Percentiles rank a stretch among this genome's conserved stretches.
These are phyloP conservation scores for Xerus rutilus DNA, from an alignment of 2,797 vertebrate species.

Conservation along the genomic window DNA sequence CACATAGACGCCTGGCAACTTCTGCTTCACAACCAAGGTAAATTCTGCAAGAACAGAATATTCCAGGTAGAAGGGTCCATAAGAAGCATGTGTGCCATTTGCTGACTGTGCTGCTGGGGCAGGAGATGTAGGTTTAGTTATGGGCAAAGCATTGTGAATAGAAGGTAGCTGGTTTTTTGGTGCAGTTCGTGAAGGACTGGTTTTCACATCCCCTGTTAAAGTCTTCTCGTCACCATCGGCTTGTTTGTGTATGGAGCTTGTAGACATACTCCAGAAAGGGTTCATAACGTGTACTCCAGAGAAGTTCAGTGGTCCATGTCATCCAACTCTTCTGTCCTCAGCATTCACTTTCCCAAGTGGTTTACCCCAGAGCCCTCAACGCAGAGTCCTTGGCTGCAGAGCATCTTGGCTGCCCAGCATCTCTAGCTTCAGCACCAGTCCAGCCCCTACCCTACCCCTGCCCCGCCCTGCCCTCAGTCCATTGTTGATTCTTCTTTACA, in stretches of 20 bases:
- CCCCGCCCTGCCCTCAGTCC: no score
- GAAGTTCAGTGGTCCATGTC: constrained; percentile 80
- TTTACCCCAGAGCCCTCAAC: neutral
- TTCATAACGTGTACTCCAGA: constrained; percentile 93
- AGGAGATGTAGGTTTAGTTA: constrained; percentile 94
- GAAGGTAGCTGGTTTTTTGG: constrained; percentile 94
- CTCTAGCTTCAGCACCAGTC: constrained; percentile 11
- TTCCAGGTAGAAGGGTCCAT: constrained; percentile 98
- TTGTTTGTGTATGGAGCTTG: constrained; percentile 95
- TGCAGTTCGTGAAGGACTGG: constrained; percentile 93
- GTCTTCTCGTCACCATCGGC: constrained; percentile 94
- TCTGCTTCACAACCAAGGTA: constrained; percentile 98
- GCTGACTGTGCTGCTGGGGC: constrained; percentile 91
- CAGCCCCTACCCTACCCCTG: constrained; percentile 43
- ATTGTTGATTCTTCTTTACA: no score
- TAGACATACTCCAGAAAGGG: constrained; percentile 99
- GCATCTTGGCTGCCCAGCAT: constrained; percentile 58
- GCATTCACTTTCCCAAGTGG: constrained; percentile 84
- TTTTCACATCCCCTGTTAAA: constrained; percentile 91
- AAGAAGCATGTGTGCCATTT: constrained; percentile 98
- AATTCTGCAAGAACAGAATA: constrained; percentile 99
- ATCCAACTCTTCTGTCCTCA: constrained; percentile 81
- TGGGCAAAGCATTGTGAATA: constrained; percentile 94
- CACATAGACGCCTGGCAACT: constrained; percentile 97
- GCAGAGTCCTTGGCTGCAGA: neutral